Evolutionary conservation across 2,113 vertebrate species (phyloP).

Genomic region (Serranochromis macrocephalus): DNA sequence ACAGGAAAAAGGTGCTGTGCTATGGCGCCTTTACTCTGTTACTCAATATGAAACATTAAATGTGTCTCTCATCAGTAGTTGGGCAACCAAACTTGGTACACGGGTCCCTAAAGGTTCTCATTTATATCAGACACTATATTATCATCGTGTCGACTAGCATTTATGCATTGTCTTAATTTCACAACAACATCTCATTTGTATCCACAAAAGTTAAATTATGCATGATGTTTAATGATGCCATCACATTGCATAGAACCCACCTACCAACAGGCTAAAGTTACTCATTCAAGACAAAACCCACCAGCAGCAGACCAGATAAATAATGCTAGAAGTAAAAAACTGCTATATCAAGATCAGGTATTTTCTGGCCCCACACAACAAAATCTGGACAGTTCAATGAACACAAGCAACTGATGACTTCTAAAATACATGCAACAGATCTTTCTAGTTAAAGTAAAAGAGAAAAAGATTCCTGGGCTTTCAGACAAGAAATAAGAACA

Average conservation of each 20-base stretch:
- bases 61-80: neutral
- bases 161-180: neutral
- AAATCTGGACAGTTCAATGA: neutral
- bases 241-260: neutral
- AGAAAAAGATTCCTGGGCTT: neutral
- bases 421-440: neutral
- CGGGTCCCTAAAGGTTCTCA: neutral
- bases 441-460: neutral
- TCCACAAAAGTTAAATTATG: fast-evolving
- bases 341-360: neutral
- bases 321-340: neutral
- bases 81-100: neutral
- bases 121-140: neutral
- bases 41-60: neutral
- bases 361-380: neutral
- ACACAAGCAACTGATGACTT: neutral
- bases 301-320: neutral
- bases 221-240: neutral
- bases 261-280: neutral
- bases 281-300: neutral
- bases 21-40: neutral
- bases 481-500: fast-evolving
- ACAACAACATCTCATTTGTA: neutral
- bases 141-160: neutral
- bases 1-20: neutral